A percentile compares a stretch with the other conserved stretches of the same genome.
phyloP scores from a whole-genome alignment of 2,797 vertebrate species.

The Dicrostonyx torquatus region DNA sequence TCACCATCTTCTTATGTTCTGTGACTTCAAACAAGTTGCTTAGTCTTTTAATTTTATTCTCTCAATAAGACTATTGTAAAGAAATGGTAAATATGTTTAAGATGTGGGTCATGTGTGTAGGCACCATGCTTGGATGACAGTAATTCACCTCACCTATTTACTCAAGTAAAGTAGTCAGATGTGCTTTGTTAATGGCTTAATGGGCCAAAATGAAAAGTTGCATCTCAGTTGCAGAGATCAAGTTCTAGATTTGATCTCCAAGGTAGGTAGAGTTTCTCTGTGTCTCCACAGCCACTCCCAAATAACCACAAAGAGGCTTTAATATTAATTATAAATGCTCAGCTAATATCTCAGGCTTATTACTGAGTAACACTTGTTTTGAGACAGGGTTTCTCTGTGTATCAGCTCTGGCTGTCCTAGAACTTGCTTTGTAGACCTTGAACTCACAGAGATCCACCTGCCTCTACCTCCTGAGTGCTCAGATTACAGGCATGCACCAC shows the following conservation, averaged over 20 bases:
- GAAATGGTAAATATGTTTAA: background rate
- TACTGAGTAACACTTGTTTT: too few relatives aligned
- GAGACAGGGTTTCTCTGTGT: too few relatives aligned
- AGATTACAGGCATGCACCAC: too few relatives aligned
- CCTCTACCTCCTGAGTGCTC: too few relatives aligned
- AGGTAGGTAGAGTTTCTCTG: background rate
- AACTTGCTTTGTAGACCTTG: too few relatives aligned
- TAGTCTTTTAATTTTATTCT: constrained; percentile 31
- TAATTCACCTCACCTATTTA: background rate
- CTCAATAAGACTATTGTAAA: constrained; percentile 33
- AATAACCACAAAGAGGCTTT: background rate
- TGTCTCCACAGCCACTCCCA: background rate
- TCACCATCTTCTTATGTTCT: background rate
- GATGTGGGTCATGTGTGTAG: background rate
- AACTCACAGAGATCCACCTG: too few relatives aligned
- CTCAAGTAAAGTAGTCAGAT: background rate
- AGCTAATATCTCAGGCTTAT: background rate
- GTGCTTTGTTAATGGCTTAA: background rate
- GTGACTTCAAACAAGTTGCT: background rate
- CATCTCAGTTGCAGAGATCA: background rate
- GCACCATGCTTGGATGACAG: background rate
- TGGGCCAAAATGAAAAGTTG: constrained; percentile 36
- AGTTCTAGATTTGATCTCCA: background rate
- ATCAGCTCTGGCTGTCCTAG: too few relatives aligned
- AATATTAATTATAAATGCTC: background rate